Conservation (phyloP, 2,888 invertebrate species). For the Sphaerophoria taeniata region DNA sequence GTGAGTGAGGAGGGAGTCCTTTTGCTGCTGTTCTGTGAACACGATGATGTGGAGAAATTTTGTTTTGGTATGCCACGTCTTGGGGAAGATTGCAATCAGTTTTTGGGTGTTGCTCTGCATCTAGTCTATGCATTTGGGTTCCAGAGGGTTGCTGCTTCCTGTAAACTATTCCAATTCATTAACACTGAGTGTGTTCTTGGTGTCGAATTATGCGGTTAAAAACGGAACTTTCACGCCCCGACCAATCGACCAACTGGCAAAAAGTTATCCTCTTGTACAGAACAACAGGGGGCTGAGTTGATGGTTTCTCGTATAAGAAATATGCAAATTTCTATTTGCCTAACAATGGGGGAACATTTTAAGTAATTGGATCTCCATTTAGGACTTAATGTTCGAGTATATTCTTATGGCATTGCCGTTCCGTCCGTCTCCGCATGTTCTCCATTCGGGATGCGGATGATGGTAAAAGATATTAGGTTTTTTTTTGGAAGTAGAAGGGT, state of each 20-base stretch:
- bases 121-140: conserved; percentile 50
- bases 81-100: conserved; percentile 68
- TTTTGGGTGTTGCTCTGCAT: conserved; percentile 41
- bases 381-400: conserved; percentile 77
- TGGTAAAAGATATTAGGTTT: neutral
- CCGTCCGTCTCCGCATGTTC: too few species aligned
- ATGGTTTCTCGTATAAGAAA: conserved; percentile 74
- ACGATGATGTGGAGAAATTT: conserved; percentile 66
- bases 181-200: conserved; percentile 61
- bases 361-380: conserved; percentile 83
- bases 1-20: conserved; percentile 40
- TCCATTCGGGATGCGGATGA: too few species aligned
- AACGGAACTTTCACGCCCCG: conserved; percentile 52
- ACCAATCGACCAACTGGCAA: conserved; percentile 7
- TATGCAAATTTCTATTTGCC: conserved; percentile 82
- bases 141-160: conserved; percentile 18
- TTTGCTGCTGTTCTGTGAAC: conserved; percentile 55
- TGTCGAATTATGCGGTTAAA: conserved; percentile 74
- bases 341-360: conserved; percentile 82
- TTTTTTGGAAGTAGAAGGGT: conserved; percentile 42
- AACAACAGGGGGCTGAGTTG: conserved; percentile 38
- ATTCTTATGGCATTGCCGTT: conserved; percentile 60
- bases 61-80: conserved; percentile 48
- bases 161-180: conserved; percentile 71
- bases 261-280: neutral